phyloP scores from a whole-genome alignment of 1,140 invertebrate genomes.

The Heliconius himera region DNA sequence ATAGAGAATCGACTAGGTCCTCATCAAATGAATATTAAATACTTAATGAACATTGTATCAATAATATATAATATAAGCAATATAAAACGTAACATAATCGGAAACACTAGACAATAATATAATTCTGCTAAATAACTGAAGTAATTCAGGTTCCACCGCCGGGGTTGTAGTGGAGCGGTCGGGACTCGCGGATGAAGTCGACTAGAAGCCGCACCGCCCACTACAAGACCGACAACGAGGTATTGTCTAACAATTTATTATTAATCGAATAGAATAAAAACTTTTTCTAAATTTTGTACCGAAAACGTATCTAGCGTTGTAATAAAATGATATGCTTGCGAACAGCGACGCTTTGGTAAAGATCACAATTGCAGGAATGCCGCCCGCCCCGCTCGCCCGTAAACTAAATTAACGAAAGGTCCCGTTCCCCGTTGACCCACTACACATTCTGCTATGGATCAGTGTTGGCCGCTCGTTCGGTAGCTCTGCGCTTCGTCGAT shows the following conservation, averaged over 20 bases:
- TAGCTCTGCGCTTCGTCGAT: constrained; percentile 67
- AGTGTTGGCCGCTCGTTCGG: constrained; percentile 72
- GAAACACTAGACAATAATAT: constrained; percentile 80
- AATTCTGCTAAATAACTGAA: constrained; percentile 81
- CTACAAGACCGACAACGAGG: constrained; percentile 68
- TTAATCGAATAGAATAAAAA: constrained; percentile 77
- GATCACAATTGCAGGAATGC: constrained; percentile 67
- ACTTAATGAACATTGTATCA: constrained; percentile 80
- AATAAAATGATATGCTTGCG: constrained; percentile 80
- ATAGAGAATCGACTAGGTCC: constrained; percentile 82
- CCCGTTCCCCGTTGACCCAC: constrained; percentile 63
- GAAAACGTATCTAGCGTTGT: constrained; percentile 77
- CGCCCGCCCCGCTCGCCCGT: constrained; percentile 59
- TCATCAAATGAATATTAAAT: constrained; percentile 81
- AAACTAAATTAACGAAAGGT: constrained; percentile 63
- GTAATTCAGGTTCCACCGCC: constrained; percentile 70
- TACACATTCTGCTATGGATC: constrained; percentile 80
- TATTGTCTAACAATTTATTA: constrained; percentile 79
- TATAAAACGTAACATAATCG: constrained; percentile 81
- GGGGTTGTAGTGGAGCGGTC: constrained; percentile 58
- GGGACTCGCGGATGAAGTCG: constrained; percentile 57
- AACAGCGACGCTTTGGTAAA: constrained; percentile 79
- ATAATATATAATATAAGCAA: constrained; percentile 82
- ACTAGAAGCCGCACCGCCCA: constrained; percentile 63
- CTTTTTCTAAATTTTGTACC: constrained; percentile 78